These are phyloP conservation scores for Ochropleura leucogaster DNA, from an alignment of 2,888 invertebrate genomes.

Conservation along the genomic window DNA sequence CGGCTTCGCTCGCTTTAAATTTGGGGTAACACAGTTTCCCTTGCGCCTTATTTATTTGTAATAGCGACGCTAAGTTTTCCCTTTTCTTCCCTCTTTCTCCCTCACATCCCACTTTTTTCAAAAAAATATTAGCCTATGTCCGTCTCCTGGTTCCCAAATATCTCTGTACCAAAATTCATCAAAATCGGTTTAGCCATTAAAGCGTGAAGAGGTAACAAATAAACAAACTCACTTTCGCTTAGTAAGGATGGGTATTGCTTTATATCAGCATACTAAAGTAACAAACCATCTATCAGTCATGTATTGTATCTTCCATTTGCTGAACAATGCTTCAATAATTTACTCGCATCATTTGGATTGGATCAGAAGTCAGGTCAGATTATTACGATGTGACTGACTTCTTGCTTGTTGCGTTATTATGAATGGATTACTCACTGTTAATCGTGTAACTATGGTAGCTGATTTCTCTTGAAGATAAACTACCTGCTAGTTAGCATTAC, in stretches of 20 bases:
- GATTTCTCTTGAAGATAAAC: constrained; percentile 48
- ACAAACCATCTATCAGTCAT: constrained; percentile 1
- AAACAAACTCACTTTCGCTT: too few relatives aligned
- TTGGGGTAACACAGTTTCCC: too few relatives aligned
- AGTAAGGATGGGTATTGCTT: background rate
- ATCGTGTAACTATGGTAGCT: constrained; percentile 40
- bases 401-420: constrained; percentile 36
- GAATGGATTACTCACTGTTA: constrained; percentile 45
- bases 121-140: too few relatives aligned
- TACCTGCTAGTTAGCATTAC: constrained; percentile 10
- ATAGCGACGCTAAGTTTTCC: too few relatives aligned
- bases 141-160: too few relatives aligned
- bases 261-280: constrained; percentile 3
- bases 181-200: too few relatives aligned
- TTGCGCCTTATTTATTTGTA: too few relatives aligned
- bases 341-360: constrained; percentile 23
- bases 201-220: too few relatives aligned
- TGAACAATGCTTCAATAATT: constrained; percentile 33
- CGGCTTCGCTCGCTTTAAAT: too few relatives aligned
- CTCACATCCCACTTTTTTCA: too few relatives aligned
- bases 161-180: too few relatives aligned
- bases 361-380: constrained; percentile 52
- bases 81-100: too few relatives aligned
- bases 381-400: constrained; percentile 38
- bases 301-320: constrained; percentile 8